Conservation (phyloP, 2,888 invertebrate species). For the Cylindroiulus punctatus region DNA sequence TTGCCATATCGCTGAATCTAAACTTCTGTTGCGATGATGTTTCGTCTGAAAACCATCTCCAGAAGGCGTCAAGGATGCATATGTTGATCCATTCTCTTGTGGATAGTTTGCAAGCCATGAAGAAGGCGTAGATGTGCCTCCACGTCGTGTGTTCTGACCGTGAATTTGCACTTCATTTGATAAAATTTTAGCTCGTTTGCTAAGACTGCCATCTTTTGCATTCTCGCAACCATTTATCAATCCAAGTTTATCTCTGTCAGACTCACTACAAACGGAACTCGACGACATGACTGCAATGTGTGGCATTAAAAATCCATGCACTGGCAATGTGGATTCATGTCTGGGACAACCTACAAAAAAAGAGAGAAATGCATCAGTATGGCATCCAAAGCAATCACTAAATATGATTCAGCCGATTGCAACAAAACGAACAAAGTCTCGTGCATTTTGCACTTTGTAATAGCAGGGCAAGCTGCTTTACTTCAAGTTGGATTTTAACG, state of each 20-base stretch:
- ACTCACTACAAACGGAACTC: background rate
- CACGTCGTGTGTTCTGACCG: conserved; percentile 30
- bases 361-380: background rate
- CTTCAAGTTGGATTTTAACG: background rate
- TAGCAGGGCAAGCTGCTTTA: background rate
- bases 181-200: conserved; percentile 16
- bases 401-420: background rate
- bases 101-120: background rate
- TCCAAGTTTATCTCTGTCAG: background rate
- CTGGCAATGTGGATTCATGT: background rate
- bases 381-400: background rate
- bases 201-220: background rate
- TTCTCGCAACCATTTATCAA: conserved; percentile 15
- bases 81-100: conserved; percentile 11
- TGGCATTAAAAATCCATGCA: background rate
- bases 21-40: conserved; percentile 87
- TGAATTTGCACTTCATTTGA: conserved; percentile 47
- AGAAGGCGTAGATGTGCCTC: background rate
- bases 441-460: background rate
- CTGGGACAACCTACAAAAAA: background rate
- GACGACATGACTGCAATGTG: background rate
- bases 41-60: conserved; percentile 53
- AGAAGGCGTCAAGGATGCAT: background rate
- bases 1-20: conserved; percentile 78
- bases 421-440: background rate